A percentile compares a stretch with the other conserved stretches of the same genome.
Conservation (phyloP, 2,888 invertebrate species). For the Drosophila tanythrix region DNA sequence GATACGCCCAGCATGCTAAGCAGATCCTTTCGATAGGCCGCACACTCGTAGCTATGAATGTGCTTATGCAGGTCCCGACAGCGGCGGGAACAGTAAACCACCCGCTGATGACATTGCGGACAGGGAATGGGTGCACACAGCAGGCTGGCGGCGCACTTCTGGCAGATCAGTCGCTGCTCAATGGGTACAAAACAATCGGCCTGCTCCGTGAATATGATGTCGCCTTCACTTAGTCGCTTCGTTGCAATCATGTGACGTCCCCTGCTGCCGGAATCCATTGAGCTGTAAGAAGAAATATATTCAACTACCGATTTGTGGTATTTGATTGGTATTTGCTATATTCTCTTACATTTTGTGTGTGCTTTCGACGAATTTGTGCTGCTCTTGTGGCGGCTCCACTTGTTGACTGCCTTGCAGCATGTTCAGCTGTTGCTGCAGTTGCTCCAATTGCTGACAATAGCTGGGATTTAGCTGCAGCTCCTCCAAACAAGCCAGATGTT, state of each 20-base stretch:
- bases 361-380: accelerated
- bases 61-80: constrained; percentile 87
- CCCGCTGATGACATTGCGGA: constrained; percentile 87
- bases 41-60: constrained; percentile 91
- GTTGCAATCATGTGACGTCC: constrained; percentile 86
- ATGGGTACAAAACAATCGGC: constrained; percentile 92
- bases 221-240: constrained; percentile 87
- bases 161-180: constrained; percentile 87
- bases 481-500: constrained; percentile 51
- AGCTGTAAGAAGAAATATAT: constrained; percentile 22
- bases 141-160: constrained; percentile 89
- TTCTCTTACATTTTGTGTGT: constrained; percentile 40
- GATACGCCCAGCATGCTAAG: constrained; percentile 91
- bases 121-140: constrained; percentile 89
- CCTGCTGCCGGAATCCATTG: not conserved
- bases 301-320: not conserved
- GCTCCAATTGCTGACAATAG: constrained; percentile 50
- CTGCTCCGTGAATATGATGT: constrained; percentile 91
- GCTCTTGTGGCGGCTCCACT: not conserved
- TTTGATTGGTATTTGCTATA: not conserved
- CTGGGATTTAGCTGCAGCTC: constrained; percentile 47
- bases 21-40: constrained; percentile 87
- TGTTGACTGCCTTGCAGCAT: not conserved
- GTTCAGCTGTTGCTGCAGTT: constrained; percentile 42
- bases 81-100: constrained; percentile 88